phyloP scores from a whole-genome alignment of 1,140 invertebrate species.

The Belonocnema kinseyi region DNA sequence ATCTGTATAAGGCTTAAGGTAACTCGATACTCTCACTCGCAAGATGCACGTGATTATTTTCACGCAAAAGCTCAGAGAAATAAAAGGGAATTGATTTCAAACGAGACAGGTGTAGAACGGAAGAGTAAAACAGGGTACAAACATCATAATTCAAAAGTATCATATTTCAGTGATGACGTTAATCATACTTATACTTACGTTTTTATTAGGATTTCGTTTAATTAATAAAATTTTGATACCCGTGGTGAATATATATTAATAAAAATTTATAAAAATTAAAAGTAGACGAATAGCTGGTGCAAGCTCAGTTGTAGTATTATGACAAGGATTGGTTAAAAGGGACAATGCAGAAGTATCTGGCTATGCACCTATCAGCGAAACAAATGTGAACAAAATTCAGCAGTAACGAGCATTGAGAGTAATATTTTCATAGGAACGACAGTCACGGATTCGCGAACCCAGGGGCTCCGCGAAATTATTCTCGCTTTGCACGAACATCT shows the following conservation, averaged over 20 bases:
- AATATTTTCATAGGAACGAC: slow-evolving; percentile 41
- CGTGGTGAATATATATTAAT: no score
- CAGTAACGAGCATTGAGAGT: slow-evolving; percentile 45
- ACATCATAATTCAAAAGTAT: slow-evolving; percentile 10
- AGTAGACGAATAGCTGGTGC: no score
- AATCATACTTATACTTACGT: no score
- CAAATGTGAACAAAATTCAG: slow-evolving; percentile 47
- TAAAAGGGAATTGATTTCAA: slow-evolving; percentile 9
- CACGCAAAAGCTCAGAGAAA: background rate
- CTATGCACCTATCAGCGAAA: slow-evolving; percentile 32
- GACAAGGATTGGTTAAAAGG: background rate
- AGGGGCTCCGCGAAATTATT: slow-evolving; percentile 61
- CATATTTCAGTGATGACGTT: background rate
- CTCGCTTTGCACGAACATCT: slow-evolving; percentile 53
- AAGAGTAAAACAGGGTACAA: background rate
- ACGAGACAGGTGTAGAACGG: background rate
- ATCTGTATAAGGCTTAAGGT: slow-evolving; percentile 54
- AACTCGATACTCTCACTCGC: slow-evolving; percentile 47
- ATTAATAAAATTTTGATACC: background rate
- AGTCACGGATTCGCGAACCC: slow-evolving; percentile 36
- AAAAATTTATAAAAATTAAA: no score
- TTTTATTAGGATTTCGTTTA: background rate
- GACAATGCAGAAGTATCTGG: background rate
- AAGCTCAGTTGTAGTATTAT: background rate
- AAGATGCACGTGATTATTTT: background rate